These are phyloP conservation scores for Prietella phreatophila DNA, from an alignment of 2,113 vertebrate genomes.

Conservation along the genomic window DNA sequence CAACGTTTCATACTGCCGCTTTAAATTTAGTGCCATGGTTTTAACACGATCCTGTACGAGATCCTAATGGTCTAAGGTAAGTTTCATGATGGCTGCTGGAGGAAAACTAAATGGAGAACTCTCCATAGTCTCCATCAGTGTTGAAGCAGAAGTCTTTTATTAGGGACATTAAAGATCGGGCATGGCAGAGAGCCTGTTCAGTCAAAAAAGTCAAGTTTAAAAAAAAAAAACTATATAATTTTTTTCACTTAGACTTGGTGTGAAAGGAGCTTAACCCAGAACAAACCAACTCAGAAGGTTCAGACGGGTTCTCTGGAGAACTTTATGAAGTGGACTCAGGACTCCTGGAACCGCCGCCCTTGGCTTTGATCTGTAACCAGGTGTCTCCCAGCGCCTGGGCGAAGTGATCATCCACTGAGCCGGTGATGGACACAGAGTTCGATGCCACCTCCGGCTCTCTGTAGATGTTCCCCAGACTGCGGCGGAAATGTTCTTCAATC, in stretches of 20 bases:
- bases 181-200: not conserved
- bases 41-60: not conserved
- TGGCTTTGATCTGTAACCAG: conserved; percentile 97
- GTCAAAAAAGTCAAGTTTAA: not conserved
- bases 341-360: conserved; percentile 80
- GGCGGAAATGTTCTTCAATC: conserved; percentile 97
- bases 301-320: not conserved
- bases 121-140: too few relatives aligned
- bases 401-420: conserved; percentile 97
- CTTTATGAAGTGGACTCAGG: conserved; percentile 75
- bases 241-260: conserved; percentile 7
- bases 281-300: conserved; percentile 21
- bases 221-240: not conserved
- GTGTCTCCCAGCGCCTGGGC: conserved; percentile 97
- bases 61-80: not conserved
- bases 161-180: too few relatives aligned
- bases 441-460: conserved; percentile 90
- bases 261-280: conserved; percentile 10
- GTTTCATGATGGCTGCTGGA: not conserved
- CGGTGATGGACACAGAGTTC: conserved; percentile 97
- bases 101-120: too few relatives aligned
- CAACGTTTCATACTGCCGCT: not conserved
- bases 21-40: not conserved
- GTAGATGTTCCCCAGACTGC: conserved; percentile 97
- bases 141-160: not conserved